Base-by-base conservation (phyloP, 2,888 invertebrate genomes). In the Tachystola acroxantha region DNA sequence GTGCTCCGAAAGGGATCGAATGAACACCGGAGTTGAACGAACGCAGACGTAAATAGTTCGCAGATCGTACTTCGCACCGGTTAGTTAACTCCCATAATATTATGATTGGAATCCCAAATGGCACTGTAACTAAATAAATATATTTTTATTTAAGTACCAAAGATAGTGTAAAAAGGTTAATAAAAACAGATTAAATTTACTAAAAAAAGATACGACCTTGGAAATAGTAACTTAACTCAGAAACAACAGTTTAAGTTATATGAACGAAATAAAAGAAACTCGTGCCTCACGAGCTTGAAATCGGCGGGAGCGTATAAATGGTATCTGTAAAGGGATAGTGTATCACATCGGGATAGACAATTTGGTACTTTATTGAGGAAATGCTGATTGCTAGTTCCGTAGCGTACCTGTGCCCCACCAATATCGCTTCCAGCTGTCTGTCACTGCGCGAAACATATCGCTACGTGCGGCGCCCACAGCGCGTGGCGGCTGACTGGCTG, bases 361-460 rank as follows among this genome's bases (percentile, higher is more conserved):
- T 65, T 67, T 50, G 44, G 48, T 53, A 50, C 46, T 62, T 66
- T 69, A 73, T 67, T 65, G 69, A 76, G 76, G 76, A 76, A 65
- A 70, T 69, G 47, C 55, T 71, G 63, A 77, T 78, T 68, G 63
- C 57, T 67, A 50, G 66, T 75, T 77, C 70, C 78, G 71, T 82
- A 86, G 69, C 78, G 71, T 82, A 86, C 86, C 86, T 84, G 84
- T 76, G 59, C 86, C 86, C 84, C 85, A 85, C 85, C 85, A 86
- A 57, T 79, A 86, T 50, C 78, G 75, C 61, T 84, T 85, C 86
- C 86, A 86, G 49, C 77, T 62, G 54, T 84, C 82, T 37, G 77
- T 64, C 47, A 86, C 77, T 43, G 78, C 75, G 58, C 86, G 86
- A 43, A 86, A 81, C 85, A 85, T 85, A 36, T 53, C 70, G 69